A percentile compares a stretch with the other conserved stretches of the same genome.
phyloP scores from a whole-genome alignment of 2,888 invertebrate species.

The Lithophane ornitopus region DNA sequence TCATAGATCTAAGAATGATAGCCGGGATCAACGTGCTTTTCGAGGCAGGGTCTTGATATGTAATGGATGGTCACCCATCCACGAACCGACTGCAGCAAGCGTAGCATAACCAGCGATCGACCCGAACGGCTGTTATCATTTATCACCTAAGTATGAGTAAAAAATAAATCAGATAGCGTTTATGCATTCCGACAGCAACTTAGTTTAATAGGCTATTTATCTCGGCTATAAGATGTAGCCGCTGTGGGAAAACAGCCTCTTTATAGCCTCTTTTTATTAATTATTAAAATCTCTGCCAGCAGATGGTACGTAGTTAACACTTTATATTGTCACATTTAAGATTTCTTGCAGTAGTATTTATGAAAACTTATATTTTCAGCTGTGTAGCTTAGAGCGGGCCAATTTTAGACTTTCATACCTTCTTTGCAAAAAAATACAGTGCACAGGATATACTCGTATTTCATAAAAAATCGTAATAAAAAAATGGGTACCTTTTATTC shows the following conservation, averaged over 20 bases:
- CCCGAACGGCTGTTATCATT: too few relatives aligned
- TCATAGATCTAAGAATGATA: background rate
- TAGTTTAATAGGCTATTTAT: constrained; percentile 57
- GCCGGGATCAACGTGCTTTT: background rate
- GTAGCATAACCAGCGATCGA: background rate
- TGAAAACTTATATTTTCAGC: background rate
- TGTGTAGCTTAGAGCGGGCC: too few relatives aligned
- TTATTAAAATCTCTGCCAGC: constrained; percentile 45
- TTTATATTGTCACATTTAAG: constrained; percentile 25
- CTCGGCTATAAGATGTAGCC: constrained; percentile 47
- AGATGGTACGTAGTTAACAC: constrained; percentile 44
- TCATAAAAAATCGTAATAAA: background rate
- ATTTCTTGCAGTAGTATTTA: background rate
- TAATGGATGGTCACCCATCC: background rate
- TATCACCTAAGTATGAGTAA: background rate
- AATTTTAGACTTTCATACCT: background rate
- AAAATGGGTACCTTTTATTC: too few relatives aligned
- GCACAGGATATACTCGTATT: background rate
- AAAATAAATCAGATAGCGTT: constrained; percentile 34
- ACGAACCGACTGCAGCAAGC: background rate
- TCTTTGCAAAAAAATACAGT: background rate
- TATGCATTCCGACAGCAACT: constrained; percentile 45
- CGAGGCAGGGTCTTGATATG: background rate
- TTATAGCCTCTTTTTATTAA: constrained; percentile 47
- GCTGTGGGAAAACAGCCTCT: constrained; percentile 29